Percentiles rank a stretch among this genome's conserved stretches.
Conservation (phyloP, 2,888 invertebrate species). For the Sinohyriopsis cumingii region DNA sequence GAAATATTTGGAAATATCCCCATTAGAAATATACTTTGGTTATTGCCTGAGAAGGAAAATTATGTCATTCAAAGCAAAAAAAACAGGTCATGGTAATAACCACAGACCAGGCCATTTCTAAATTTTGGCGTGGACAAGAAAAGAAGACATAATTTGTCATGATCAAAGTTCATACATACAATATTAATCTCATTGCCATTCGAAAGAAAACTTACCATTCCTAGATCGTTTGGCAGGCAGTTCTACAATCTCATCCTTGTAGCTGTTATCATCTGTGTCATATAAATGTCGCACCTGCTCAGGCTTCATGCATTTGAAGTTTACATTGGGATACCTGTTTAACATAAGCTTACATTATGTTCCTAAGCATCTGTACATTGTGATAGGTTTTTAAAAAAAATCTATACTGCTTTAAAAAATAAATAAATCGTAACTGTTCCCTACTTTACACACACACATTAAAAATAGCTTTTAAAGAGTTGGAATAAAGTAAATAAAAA, state of each 20-base stretch:
- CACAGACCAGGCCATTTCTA: neutral
- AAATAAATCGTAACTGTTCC: too few species aligned
- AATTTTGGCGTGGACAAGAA: neutral
- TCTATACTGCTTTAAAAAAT: too few species aligned
- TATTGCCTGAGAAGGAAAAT: too few species aligned
- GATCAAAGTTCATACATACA: too few species aligned
- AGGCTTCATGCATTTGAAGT: slow-evolving; percentile 59
- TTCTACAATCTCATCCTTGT: slow-evolving; percentile 73
- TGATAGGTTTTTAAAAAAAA: too few species aligned
- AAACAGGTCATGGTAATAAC: neutral
- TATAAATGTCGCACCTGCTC: slow-evolving; percentile 76
- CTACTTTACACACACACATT: too few species aligned
- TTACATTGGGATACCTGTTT: slow-evolving; percentile 67
- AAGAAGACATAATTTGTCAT: neutral
- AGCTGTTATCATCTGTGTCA: slow-evolving; percentile 75
- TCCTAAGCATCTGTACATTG: neutral
- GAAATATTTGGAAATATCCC: too few species aligned
- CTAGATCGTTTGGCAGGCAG: slow-evolving; percentile 77
- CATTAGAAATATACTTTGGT: too few species aligned
- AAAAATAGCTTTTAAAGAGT: too few species aligned
- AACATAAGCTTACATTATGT: neutral
- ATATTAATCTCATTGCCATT: too few species aligned
- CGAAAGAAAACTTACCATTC: slow-evolving; percentile 47
- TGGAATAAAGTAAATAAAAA: too few species aligned
- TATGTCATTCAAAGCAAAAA: neutral